A percentile compares a stretch with the other conserved stretches of the same genome.
Conservation (phyloP, 2,113 vertebrate genomes). For the Rhabdomys dilectus region DNA sequence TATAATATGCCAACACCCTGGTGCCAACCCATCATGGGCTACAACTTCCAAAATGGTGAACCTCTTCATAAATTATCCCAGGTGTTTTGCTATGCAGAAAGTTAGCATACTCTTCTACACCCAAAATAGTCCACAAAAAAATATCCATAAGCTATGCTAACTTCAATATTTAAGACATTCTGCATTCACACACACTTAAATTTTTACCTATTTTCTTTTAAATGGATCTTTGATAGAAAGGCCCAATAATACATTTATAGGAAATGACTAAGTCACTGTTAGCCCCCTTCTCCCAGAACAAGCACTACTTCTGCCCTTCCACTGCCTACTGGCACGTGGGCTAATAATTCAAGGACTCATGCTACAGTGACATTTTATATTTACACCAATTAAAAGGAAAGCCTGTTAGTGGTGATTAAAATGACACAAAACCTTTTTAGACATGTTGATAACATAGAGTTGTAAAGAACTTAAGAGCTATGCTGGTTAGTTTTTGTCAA, state of each 20-base stretch:
- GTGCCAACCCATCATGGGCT: not conserved
- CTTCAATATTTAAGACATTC: slow-evolving; percentile 3
- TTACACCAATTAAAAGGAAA: not conserved
- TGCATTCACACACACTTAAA: not conserved
- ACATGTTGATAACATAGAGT: not conserved
- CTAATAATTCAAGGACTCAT: not conserved
- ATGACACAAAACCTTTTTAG: not conserved
- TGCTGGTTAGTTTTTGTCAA: not conserved
- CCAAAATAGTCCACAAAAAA: not conserved
- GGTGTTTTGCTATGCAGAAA: not conserved
- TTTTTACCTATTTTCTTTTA: not conserved
- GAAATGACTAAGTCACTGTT: not conserved
- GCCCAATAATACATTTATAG: not conserved
- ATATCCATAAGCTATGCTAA: not conserved
- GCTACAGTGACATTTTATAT: not conserved
- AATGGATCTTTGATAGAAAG: not conserved
- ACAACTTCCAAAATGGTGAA: not conserved
- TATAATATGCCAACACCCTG: not conserved
- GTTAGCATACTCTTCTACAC: not conserved
- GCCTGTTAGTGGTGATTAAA: not conserved
- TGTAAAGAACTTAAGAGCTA: not conserved
- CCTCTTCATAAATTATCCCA: not conserved
- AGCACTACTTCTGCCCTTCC: not conserved
- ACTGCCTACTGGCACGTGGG: not conserved
- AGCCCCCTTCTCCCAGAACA: not conserved